Evolutionary conservation across 1,140 invertebrate species (phyloP).

Genomic region (Galendromus occidentalis): DNA sequence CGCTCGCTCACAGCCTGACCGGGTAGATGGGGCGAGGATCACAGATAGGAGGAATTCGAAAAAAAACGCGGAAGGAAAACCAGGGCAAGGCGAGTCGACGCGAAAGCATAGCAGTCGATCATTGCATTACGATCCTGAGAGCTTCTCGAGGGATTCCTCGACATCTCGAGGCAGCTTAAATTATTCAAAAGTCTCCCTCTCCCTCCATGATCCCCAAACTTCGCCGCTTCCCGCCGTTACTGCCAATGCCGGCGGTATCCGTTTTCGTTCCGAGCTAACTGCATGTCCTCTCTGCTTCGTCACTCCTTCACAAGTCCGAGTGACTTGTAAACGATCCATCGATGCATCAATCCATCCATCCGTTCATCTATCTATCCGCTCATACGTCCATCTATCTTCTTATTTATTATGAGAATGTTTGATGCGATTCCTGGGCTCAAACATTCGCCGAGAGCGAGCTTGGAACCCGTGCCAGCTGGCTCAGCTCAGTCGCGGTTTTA

Average conservation of each 20-base stretch:
- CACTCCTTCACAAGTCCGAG: background rate
- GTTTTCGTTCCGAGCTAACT: background rate
- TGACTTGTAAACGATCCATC: background rate
- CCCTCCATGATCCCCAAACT: background rate
- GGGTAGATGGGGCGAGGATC: background rate
- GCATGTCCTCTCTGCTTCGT: background rate
- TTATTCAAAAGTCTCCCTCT: constrained; percentile 2
- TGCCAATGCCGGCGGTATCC: background rate
- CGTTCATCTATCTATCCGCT: too few species aligned
- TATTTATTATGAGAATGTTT: too few species aligned
- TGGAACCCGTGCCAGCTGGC: too few species aligned
- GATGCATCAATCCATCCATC: too few species aligned
- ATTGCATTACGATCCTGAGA: constrained; percentile 9
- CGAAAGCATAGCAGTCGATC: background rate
- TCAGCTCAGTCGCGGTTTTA: too few species aligned
- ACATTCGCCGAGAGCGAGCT: too few species aligned
- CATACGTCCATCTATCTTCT: too few species aligned
- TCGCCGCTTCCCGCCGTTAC: background rate
- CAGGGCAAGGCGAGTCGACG: background rate
- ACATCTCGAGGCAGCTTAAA: background rate
- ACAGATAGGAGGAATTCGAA: background rate
- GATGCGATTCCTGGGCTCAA: too few species aligned
- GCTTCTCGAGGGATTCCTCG: background rate
- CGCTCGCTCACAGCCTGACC: background rate
- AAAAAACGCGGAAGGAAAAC: background rate